Evolutionary conservation across 2,113 vertebrate species (phyloP), one percentile per base, ranked within the genome.

Genomic region (Struthidea cinerea): DNA sequence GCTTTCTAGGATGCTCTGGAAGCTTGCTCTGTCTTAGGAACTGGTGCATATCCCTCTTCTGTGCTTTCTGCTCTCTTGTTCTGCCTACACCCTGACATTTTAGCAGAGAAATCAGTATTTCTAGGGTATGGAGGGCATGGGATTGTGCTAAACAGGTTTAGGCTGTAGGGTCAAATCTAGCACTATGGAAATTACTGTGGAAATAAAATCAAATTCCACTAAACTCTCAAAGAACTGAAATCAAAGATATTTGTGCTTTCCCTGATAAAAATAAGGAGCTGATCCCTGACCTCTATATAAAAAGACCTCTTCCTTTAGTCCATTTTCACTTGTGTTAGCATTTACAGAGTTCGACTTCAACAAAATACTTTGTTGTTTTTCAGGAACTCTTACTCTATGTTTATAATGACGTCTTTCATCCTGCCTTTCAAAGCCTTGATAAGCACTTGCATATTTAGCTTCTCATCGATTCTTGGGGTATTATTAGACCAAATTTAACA

Each of bases 401-500:
- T 84, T 90, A 27, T 50, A 84, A 73, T 6, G 8, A 32, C 30
- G 74, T 80, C 30, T 77, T 95, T 88, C 75, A 90, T 80, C 44
- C 60, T 63, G 18, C 41, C 60, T 92, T 90, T 94, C 75, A 86
- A 90, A 88, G 28, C 24, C 32, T 88, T 90, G 24, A 83, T 49
- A 90, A 96, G 77, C 42, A 52, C 68, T 86, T 35, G 64, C 33
- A 35, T 77, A 84, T 90, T 81, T 71, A 71, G 60, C 19, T 94
- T 96, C 79, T 75, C 18, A 56, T 80, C 0, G 16, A 11, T 70
- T 95, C 60, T 76, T 68, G 64, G 39, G 59, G 35, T 75, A 84
- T 93, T 95, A 87, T 93, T 93, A 94, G 76, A 75, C 56, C n/a
- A 11, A 86, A 41, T 75, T 94, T 92, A 89, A 95, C 60, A 84